Percentiles rank a stretch among this genome's conserved stretches.
Conservation (phyloP, 2,113 vertebrate species). For the Paramisgurnus dabryanus region DNA sequence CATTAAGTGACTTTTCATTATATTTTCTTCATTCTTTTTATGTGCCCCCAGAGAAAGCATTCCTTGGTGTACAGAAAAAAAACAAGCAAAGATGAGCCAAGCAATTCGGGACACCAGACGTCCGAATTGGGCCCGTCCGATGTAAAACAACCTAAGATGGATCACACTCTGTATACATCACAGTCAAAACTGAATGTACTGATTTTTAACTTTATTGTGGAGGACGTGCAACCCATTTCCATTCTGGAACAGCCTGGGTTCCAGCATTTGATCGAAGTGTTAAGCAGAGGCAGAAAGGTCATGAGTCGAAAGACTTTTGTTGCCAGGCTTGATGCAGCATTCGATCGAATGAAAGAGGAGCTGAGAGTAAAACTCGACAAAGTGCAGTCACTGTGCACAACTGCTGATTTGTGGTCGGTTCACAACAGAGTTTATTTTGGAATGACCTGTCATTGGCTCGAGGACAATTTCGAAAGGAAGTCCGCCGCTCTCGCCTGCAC, state of each 20-base stretch:
- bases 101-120: constrained; percentile 62
- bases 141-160: constrained; percentile 57
- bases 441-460: constrained; percentile 76
- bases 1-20: no score
- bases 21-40: neutral
- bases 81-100: constrained; percentile 64
- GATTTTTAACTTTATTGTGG: constrained; percentile 71
- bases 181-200: constrained; percentile 69
- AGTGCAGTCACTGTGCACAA: constrained; percentile 73
- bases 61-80: constrained; percentile 66
- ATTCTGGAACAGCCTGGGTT: constrained; percentile 73
- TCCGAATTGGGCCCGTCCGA: constrained; percentile 56
- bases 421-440: constrained; percentile 69
- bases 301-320: constrained; percentile 70
- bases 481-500: constrained; percentile 69
- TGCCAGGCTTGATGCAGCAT: constrained; percentile 66
- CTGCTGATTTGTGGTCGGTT: constrained; percentile 71
- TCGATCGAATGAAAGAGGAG: constrained; percentile 68
- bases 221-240: constrained; percentile 73
- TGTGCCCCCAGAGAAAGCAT: constrained; percentile 67
- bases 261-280: constrained; percentile 65
- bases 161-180: constrained; percentile 60
- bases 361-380: constrained; percentile 64
- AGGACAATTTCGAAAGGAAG: constrained; percentile 67
- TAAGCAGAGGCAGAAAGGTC: constrained; percentile 67